Conservation (phyloP, 23 tunicate genomes). For the Diplosoma virens region DNA sequence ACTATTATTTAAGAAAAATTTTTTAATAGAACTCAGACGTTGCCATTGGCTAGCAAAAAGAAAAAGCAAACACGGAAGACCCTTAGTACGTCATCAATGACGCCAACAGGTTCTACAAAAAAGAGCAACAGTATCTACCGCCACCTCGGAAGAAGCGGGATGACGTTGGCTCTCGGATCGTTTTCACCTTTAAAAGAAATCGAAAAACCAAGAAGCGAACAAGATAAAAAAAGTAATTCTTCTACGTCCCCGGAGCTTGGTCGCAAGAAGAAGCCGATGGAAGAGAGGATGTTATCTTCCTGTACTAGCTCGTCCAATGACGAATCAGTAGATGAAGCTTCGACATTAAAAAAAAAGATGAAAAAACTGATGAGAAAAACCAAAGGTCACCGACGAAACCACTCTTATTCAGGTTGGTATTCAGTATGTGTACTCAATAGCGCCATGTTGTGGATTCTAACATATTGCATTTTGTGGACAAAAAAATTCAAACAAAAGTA, state of each 20-base stretch:
- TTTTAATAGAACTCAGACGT: constrained; percentile 5
- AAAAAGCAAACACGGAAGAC: constrained; percentile 31
- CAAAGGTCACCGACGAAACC: constrained; percentile 23
- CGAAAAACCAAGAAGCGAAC: background rate
- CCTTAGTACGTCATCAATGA: constrained; percentile 27
- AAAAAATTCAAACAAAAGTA: too few species aligned
- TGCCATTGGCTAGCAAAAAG: background rate
- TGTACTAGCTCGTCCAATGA: background rate
- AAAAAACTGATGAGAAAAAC: background rate
- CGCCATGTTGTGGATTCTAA: too few species aligned
- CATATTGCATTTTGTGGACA: too few species aligned
- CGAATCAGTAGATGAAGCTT: background rate
- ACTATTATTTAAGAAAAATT: too few species aligned
- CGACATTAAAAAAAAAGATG: background rate
- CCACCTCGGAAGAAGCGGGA: constrained; percentile 43
- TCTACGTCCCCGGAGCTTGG: background rate
- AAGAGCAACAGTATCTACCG: constrained; percentile 13
- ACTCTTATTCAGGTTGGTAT: constrained; percentile 14
- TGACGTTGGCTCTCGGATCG: constrained; percentile 19
- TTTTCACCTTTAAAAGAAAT: constrained; percentile 38
- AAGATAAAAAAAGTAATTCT: background rate
- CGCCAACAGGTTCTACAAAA: constrained; percentile 46
- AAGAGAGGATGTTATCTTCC: constrained; percentile 9
- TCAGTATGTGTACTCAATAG: too few species aligned
- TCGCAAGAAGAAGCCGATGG: background rate